Evolutionary conservation across 2,888 invertebrate species (phyloP), one percentile per base, ranked within the genome.

Genomic region (Elaeidobius kamerunicus): DNA sequence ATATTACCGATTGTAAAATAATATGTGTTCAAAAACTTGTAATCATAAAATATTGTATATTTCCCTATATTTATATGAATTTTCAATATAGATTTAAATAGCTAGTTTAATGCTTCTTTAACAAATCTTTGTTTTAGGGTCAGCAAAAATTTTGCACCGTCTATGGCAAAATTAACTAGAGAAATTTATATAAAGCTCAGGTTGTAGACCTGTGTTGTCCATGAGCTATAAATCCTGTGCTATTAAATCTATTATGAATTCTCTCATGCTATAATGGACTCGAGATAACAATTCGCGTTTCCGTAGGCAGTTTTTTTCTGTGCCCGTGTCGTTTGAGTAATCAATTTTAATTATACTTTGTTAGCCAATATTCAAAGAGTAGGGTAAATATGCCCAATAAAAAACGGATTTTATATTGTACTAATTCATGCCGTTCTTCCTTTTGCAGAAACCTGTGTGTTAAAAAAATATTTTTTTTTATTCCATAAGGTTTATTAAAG

Each of bases 191-290:
- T 17, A 43, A 43, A 30, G 20, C 20, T 55, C 61, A 65, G 66
- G 67, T 65, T 65, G 62, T 64, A 64, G 65, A 67, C 67, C 66
- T 63, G 64, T n/a, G n/a, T 63, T 65, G 65, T 56, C 61, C 66
- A 66, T 58, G 62, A 62, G 60, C 63, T 66, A 67, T 67, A 61
- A 63, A 64, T 67, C 67, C 67, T 66, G 66, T 66, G 56, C 59
- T 54, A 53, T 53, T 35, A 59, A 53, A 38, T 53, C 53, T 47
- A 52, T 47, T 52, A 39, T 45, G 39, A 52, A 52, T 52, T 41
- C 52, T 47, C 52, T 52, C 52, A 52, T 52, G 52, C 47, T 52
- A 52, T 52, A 52, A 52, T 52, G 42, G 52, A 38, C 42, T 47
- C 46, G 46, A 52, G 52, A 52, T 52, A 52, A 52, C 52, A 52